Conservation (phyloP, 2,797 vertebrate genomes). For the Discoglossus pictus region DNA sequence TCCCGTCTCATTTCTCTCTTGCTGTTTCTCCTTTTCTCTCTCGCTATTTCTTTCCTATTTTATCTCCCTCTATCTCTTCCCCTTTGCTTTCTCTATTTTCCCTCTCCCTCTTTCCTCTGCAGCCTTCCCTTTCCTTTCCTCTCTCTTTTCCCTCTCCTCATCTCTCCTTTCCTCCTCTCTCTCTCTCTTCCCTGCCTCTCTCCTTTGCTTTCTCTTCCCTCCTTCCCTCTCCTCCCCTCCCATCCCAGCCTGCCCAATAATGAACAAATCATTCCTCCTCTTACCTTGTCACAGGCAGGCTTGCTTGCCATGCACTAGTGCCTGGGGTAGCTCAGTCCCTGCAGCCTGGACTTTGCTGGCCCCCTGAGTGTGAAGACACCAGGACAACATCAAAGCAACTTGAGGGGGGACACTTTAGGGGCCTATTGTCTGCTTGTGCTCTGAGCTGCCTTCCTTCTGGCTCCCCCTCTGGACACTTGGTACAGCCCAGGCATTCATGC, state of each 20-base stretch:
- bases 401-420: constrained; percentile 81
- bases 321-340: constrained; percentile 63
- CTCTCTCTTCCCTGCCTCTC: too few relatives aligned
- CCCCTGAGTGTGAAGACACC: constrained; percentile 76
- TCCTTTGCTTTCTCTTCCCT: too few relatives aligned
- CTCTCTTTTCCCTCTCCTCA: constrained; percentile 39
- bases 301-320: constrained; percentile 19
- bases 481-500: constrained; percentile 92
- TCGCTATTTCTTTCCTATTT: too few relatives aligned
- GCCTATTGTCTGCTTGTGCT: constrained; percentile 80
- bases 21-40: too few relatives aligned
- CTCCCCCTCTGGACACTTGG: constrained; percentile 87
- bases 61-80: constrained; percentile 49
- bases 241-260: constrained; percentile 38
- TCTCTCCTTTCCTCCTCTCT: too few relatives aligned
- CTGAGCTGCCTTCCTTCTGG: constrained; percentile 71
- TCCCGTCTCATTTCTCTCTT: too few relatives aligned
- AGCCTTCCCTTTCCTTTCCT: constrained; percentile 28
- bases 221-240: neutral
- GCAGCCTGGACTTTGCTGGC: too few relatives aligned
- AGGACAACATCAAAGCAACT: constrained; percentile 83
- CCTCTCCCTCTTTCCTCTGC: constrained; percentile 39
- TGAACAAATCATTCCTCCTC: constrained; percentile 15
- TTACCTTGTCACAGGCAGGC: constrained; percentile 41
- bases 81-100: constrained; percentile 14